These are phyloP conservation scores for Metellina segmentata DNA, from an alignment of 2,888 invertebrate genomes.

Conservation along the genomic window DNA sequence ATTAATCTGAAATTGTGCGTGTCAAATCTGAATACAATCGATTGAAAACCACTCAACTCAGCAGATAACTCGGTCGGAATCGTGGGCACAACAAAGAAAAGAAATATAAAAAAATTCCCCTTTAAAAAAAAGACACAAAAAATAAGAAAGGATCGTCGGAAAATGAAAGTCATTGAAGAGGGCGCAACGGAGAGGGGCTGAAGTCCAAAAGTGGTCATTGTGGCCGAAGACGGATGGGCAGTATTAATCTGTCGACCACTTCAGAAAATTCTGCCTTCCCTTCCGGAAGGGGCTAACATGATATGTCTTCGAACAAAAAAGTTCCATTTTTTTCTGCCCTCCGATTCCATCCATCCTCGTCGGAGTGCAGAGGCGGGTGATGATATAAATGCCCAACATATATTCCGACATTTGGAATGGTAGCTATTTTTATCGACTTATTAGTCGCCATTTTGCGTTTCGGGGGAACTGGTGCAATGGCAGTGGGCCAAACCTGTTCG, in stretches of 20 bases:
- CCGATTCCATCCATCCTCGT: background rate
- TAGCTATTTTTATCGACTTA: background rate
- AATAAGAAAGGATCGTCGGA: slow-evolving; percentile 10
- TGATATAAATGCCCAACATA: slow-evolving; percentile 17
- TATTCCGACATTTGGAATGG: background rate
- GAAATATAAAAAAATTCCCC: background rate
- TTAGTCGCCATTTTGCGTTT: background rate
- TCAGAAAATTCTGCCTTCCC: slow-evolving; percentile 45
- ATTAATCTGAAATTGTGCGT: background rate
- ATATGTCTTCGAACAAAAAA: slow-evolving; percentile 51
- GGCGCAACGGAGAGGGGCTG: slow-evolving; percentile 28
- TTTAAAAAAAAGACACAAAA: background rate
- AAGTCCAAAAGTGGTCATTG: slow-evolving; percentile 63
- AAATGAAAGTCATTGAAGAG: slow-evolving; percentile 51
- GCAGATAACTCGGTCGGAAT: background rate
- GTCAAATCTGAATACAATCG: background rate
- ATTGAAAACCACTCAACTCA: background rate
- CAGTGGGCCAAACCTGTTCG: background rate
- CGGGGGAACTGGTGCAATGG: background rate
- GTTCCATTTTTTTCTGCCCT: background rate
- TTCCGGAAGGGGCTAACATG: slow-evolving; percentile 7
- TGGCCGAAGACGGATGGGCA: slow-evolving; percentile 62
- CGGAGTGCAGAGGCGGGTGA: background rate
- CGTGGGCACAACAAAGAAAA: background rate
- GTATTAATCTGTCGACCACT: slow-evolving; percentile 71